Conservation (phyloP, 2,113 vertebrate genomes). For the Dicerorhinus sumatrensis region DNA sequence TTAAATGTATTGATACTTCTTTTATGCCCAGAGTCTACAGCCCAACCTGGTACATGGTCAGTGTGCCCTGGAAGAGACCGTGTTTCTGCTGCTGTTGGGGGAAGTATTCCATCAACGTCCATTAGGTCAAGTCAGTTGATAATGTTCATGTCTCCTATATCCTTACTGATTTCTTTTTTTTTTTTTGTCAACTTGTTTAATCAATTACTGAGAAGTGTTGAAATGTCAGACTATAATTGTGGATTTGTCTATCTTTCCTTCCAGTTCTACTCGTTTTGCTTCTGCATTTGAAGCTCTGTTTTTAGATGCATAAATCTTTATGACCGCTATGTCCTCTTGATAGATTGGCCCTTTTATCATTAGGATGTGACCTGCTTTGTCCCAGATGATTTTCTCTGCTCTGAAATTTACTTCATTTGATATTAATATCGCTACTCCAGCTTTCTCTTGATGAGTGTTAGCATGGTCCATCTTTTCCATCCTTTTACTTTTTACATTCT, state of each 20-base stretch:
- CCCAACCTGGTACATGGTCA: no score
- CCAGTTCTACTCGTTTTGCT: neutral
- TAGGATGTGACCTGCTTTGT: neutral
- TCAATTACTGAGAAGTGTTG: no score
- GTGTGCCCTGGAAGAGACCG: rapidly evolving
- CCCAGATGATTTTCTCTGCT: neutral
- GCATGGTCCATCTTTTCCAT: neutral
- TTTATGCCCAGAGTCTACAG: neutral
- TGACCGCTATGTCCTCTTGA: neutral
- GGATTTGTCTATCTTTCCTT: neutral
- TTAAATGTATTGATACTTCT: neutral
- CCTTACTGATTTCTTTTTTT: neutral
- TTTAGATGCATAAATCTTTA: neutral
- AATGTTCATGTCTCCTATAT: neutral
- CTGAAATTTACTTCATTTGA: neutral
- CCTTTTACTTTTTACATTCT: neutral
- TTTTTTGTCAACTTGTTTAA: neutral
- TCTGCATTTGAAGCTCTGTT: neutral
- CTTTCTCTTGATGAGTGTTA: neutral
- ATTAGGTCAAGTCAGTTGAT: no score
- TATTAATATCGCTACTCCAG: neutral
- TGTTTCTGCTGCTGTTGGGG: no score
- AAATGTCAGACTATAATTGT: no score
- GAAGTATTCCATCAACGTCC: neutral
- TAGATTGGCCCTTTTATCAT: neutral